Base-by-base conservation (phyloP, 2,888 invertebrate genomes). In the Eristalis arbustorum region DNA sequence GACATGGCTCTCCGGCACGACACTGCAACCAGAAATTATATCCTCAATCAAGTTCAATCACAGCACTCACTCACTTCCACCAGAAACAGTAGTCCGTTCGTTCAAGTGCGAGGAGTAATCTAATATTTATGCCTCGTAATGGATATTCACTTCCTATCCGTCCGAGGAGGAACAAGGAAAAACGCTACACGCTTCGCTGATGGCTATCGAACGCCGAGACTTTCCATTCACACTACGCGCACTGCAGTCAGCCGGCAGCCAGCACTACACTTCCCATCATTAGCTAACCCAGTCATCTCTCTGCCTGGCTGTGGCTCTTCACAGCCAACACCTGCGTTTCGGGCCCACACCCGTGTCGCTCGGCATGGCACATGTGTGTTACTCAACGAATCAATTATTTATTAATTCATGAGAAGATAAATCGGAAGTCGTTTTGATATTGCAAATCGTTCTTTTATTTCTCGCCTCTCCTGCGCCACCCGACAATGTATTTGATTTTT, bases 121-220 rank as follows among this genome's bases (percentile, higher is more conserved):
- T 82, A 71, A 85, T 82, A 82, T 69, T 69, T 81, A 72, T 56
- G 66, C 31, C 23, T 34, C 73, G 82, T 85, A 85, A 85, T 82
- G 73, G 82, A 85, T 85, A 81, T 85, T 64, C 77, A 85, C 77
- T 85, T 85, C 85, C 81, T 82, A 77, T 77, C n/a, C 77, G 40
- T 68, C 72, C 31, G 63, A 75, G 64, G 64, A 74, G 74, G 72
- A 69, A 80, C 31, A 68, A 76, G 73, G 68, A 81, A 84, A n/a
- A 68, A 64, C 59, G 68, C 34, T 64, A 76, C 49, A 49, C 76
- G 72, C 84, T 68, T 81, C 63, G 81, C 68, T 85, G 68, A 76
- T 71, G 80, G 67, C 81, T 81, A 81, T 84, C 81, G 84, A 75
- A 73, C 76, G 76, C 85, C 18, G 18, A 49, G 49, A 77, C 81